Evolutionary conservation across 2,888 invertebrate genomes (phyloP), one percentile per base, ranked within the genome.

Genomic region (Drosophila birchii): DNA sequence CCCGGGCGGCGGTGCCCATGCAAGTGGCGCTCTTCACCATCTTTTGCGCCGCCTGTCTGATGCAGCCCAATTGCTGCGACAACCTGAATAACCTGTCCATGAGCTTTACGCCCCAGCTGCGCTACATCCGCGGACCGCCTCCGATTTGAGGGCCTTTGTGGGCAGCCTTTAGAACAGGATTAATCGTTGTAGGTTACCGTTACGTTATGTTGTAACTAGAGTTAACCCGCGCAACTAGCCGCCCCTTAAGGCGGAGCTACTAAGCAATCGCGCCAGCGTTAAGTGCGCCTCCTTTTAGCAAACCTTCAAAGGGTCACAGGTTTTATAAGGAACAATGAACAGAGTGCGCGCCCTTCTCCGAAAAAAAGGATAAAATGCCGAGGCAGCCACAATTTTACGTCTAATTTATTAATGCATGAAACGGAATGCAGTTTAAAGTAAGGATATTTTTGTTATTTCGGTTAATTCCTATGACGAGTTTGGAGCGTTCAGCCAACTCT

Each of bases 11-110:
- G 14, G 90, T 96, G 70, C 95, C 96, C 39, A 95, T 96, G 92
- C 96, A 96, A 83, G 86, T 96, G 88, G 95, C 95, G 7, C 91
- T 96, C 59, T 93, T 96, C 66, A 94, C 95, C 7, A 93, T 96
- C 47, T 94, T 96, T 80, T 96, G 95, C 87, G 94, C 96, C 60
- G 95, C 95, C 56, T 96, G 95, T 85, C 93, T 96, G 39, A 93
- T 96, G 88, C 95, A 96, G 87, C 96, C 96, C 1, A 94, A 95
- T 58, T 96, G 96, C 91, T 96, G 96, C 92, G 96, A 96, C 92
- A 94, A 95, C 76, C 94, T 96, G 85, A 95, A 96, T 92, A 95
- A 95, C 88, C 94, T 96, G 81, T 95, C 95, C 74, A 93, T 95
- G 91, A 95, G 95, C 55, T 93, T 96, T 59, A 94, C 95, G 69